phyloP scores from a whole-genome alignment of 2,797 vertebrate genomes.

The Tragelaphus eurycerus region DNA sequence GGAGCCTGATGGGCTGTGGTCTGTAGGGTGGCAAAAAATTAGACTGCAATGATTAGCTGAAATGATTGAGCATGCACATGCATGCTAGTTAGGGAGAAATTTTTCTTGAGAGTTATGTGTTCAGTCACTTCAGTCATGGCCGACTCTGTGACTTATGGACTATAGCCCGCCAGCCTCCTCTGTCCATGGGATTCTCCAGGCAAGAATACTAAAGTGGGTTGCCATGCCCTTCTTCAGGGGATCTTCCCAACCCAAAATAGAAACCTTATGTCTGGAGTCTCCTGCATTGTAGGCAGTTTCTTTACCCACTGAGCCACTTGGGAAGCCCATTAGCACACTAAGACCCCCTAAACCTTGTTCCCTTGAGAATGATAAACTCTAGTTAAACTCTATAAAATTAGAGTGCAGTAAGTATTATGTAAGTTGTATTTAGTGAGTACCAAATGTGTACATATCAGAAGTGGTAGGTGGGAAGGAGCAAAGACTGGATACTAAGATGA shows the following conservation, averaged over 20 bases:
- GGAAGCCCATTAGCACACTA: not conserved
- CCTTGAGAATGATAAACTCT: not conserved
- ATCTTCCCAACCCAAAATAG: not conserved
- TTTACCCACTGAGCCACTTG: not conserved
- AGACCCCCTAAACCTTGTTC: not conserved
- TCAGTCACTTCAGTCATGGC: not conserved
- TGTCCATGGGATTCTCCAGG: not conserved
- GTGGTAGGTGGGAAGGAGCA: not conserved
- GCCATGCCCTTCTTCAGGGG: not conserved
- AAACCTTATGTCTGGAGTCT: not conserved
- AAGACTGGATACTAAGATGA: not conserved
- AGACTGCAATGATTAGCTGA: not conserved
- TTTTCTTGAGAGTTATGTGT: not conserved
- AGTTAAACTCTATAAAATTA: not conserved
- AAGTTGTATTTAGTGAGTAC: not conserved
- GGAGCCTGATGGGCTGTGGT: not conserved
- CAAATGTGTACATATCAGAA: not conserved
- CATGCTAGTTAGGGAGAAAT: not conserved
- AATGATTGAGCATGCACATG: not conserved
- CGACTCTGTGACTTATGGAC: fast-evolving
- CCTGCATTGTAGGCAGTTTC: not conserved
- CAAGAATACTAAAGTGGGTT: not conserved
- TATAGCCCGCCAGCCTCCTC: not conserved
- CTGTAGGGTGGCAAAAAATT: not conserved
- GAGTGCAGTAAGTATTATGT: not conserved